These are phyloP conservation scores for Psittacula cyanocephala DNA, from an alignment of 2,113 vertebrate species.

Conservation along the genomic window DNA sequence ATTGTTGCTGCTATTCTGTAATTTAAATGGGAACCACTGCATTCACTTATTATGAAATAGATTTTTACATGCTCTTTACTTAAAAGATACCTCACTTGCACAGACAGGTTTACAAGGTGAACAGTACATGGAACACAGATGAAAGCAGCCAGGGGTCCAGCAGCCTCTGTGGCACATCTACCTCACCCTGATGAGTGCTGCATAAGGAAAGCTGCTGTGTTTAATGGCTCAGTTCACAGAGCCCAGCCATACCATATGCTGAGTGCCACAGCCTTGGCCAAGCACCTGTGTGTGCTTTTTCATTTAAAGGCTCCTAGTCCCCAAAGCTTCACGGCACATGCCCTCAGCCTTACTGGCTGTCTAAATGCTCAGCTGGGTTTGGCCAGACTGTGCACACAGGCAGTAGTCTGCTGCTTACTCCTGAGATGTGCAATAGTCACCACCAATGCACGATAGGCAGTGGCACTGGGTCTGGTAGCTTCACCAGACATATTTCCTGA, in stretches of 20 bases:
- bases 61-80: neutral
- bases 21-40: neutral
- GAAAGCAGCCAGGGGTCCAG: neutral
- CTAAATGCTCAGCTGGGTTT: no score
- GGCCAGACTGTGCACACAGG: neutral
- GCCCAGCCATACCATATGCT: neutral
- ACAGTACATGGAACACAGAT: neutral
- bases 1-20: neutral
- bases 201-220: neutral
- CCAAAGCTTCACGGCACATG: fast-evolving
- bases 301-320: no score
- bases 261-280: neutral
- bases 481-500: neutral
- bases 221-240: neutral
- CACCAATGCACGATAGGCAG: fast-evolving
- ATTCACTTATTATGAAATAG: neutral
- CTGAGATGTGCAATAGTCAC: neutral
- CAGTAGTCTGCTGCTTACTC: neutral
- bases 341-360: neutral
- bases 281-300: fast-evolving
- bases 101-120: neutral
- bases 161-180: neutral
- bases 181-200: neutral
- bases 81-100: neutral
- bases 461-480: neutral